Base-by-base conservation (phyloP, 2,888 invertebrate genomes). In the Hydrotaea cyrtoneurina region DNA sequence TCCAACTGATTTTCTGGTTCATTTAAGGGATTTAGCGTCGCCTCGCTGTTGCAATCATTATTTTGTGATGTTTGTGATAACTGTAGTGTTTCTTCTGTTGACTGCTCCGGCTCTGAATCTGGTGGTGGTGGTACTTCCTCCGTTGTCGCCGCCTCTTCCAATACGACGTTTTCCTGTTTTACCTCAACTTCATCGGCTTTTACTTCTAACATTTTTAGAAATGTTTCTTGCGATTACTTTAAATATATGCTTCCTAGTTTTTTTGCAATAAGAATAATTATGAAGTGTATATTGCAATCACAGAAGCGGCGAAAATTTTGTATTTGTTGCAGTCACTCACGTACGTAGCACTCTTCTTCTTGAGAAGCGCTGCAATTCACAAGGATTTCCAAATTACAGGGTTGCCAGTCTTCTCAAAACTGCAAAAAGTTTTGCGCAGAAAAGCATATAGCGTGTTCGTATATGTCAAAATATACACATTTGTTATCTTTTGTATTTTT, bases 1-100 rank as follows among this genome's bases (percentile, higher is more conserved):
- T 90, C 90, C n/a, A 82, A 19, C 31, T 84, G 31, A 11, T 26
- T 78, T 62, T 90, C 90, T 71, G 85, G 86, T 3, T 85, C 84
- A 19, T 75, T 50, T 21, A 82, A 66, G 2, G 85, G 85, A 78
- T 85, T 85, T 10, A 85, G 75, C 21, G 75, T 43, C 0, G 13
- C 74, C 3, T 57, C 71, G n/a, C 53, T 78, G 13, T 59, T n/a
- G 31, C 31, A 31, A 7, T 31, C 31, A 46, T 80, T 73, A 55
- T n/a, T 57, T 77, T 69, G 78, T 39, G 69, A 62, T 31, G 36
- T 57, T 77, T 69, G 78, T 39, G 69, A 62, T 31, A 17, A 21
- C 15, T 43, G 59, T 26, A 39, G 66, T 39, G 8, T 2, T 11
- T 72, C 26, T 31, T 31, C 57, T 11, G 17, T 57, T 4, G 15